phyloP scores from a whole-genome alignment of 1,140 invertebrate species.

The Bombus balteatus region DNA sequence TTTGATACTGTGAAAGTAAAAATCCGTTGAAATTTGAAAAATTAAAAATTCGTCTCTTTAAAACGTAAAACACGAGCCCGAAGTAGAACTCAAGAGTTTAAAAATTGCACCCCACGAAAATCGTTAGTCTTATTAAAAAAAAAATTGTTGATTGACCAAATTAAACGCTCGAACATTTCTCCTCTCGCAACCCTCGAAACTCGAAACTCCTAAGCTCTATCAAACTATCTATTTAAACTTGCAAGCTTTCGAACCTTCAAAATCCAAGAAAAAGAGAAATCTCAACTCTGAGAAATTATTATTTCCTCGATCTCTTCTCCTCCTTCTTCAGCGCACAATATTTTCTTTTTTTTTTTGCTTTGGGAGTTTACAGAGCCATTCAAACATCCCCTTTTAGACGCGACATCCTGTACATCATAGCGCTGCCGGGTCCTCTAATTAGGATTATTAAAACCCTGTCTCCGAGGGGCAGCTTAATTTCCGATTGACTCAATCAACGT shows the following conservation, averaged over 20 bases:
- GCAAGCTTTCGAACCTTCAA: no score
- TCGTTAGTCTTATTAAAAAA: no score
- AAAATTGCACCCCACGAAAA: not conserved
- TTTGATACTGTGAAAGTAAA: not conserved
- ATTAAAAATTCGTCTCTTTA: not conserved
- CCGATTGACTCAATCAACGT: constrained; percentile 19
- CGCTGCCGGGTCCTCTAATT: constrained; percentile 30
- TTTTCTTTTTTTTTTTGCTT: no score
- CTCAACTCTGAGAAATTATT: not conserved
- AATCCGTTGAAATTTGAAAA: not conserved
- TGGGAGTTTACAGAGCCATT: not conserved
- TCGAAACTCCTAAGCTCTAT: no score
- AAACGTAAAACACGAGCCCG: no score
- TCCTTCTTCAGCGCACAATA: not conserved
- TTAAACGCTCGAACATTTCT: no score
- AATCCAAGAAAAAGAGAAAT: not conserved
- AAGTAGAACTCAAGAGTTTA: not conserved
- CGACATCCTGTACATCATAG: not conserved
- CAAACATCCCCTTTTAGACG: not conserved
- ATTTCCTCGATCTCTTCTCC: no score
- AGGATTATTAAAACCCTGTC: constrained; percentile 53
- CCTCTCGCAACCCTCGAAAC: no score
- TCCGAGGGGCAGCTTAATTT: not conserved
- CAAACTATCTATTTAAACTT: no score
- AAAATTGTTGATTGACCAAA: no score